Conservation (phyloP, 2,113 vertebrate genomes). For the Rhodinocichla rosea region DNA sequence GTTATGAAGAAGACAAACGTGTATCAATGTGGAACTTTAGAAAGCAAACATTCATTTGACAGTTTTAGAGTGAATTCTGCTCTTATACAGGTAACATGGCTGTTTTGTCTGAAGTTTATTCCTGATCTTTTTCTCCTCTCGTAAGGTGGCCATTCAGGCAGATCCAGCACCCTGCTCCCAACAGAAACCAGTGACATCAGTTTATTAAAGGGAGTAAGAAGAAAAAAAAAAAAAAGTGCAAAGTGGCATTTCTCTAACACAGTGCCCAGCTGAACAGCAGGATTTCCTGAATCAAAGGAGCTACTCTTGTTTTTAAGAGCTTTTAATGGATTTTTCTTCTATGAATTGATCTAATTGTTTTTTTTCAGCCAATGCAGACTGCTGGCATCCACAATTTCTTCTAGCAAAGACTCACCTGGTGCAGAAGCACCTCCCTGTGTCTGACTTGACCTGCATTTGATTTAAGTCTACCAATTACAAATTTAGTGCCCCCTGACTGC, state of each 20-base stretch:
- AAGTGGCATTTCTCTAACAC: neutral
- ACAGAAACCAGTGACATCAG: neutral
- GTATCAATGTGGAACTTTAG: neutral
- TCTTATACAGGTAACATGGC: neutral
- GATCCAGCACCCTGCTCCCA: neutral
- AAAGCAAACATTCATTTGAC: neutral
- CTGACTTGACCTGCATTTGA: neutral
- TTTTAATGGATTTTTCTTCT: neutral
- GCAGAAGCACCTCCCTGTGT: neutral
- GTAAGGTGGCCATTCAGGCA: neutral
- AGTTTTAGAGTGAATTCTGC: neutral
- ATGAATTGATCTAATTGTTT: neutral
- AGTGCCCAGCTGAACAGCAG: neutral
- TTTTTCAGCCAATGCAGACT: neutral
- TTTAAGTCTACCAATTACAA: neutral
- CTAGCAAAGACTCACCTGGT: neutral
- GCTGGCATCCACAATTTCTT: neutral
- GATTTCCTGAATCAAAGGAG: neutral
- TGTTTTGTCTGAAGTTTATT: neutral
- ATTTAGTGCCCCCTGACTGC: neutral
- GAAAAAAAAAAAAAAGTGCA: rapidly evolving
- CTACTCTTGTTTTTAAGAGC: neutral
- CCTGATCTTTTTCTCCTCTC: neutral
- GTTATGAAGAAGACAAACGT: neutral
- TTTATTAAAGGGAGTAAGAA: neutral